Evolutionary conservation across 2,888 invertebrate species (phyloP).

Genomic region (Sipha maydis): DNA sequence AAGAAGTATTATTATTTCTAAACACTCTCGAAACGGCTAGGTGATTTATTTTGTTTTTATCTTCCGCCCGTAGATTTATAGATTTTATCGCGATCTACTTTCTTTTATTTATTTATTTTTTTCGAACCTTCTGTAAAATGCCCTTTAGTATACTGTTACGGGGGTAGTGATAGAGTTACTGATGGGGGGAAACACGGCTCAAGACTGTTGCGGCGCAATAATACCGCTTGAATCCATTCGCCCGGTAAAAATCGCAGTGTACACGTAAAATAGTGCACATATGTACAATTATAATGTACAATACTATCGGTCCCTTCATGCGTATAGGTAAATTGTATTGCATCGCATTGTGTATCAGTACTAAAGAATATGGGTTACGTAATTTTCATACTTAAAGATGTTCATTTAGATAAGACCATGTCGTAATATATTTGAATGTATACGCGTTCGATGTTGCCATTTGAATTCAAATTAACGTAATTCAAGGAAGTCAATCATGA

Average conservation of each 20-base stretch:
- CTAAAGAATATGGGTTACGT: background rate
- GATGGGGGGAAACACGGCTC: background rate
- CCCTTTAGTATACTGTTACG: background rate
- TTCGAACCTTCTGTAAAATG: background rate
- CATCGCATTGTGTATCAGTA: no score
- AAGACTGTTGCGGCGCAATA: background rate
- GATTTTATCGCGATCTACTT: constrained; percentile 7
- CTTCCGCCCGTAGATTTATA: constrained; percentile 32
- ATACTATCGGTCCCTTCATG: background rate
- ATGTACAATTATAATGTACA: background rate
- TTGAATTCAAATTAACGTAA: constrained; percentile 19
- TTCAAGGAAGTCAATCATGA: constrained; percentile 2
- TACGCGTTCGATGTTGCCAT: background rate
- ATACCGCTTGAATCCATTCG: background rate
- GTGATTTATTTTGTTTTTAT: constrained; percentile 45
- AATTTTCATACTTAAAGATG: background rate
- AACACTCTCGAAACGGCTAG: constrained; percentile 28
- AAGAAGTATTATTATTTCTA: constrained; percentile 32
- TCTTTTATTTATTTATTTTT: background rate
- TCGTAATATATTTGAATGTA: background rate
- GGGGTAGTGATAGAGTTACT: no score
- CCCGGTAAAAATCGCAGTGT: background rate
- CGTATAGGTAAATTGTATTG: background rate
- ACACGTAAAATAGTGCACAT: background rate
- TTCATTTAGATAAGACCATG: background rate